A percentile compares a stretch with the other conserved stretches of the same genome.
These are phyloP conservation scores for Eulemur coronatus DNA, from an alignment of 2,797 vertebrate species.

Conservation along the genomic window DNA sequence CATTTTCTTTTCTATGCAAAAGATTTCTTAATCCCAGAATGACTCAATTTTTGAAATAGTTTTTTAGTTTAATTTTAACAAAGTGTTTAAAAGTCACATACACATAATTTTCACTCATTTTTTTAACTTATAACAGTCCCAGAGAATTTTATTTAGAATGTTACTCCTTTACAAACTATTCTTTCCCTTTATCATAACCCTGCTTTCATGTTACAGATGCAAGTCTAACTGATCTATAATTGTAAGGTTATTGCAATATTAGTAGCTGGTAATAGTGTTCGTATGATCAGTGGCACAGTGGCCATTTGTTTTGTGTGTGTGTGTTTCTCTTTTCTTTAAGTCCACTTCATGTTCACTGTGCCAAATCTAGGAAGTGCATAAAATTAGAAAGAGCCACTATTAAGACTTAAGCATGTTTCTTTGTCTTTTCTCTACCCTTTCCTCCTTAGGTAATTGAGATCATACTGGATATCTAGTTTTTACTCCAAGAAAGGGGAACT, in stretches of 20 bases:
- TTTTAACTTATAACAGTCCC: not conserved
- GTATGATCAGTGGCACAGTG: not conserved
- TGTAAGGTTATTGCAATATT: not conserved
- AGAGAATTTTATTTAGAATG: not conserved
- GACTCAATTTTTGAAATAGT: not conserved
- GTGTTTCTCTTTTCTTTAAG: not conserved
- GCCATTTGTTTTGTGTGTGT: not conserved
- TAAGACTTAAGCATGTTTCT: not conserved
- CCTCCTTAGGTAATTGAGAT: not conserved
- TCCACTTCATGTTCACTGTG: not conserved
- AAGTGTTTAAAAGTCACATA: not conserved
- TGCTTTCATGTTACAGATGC: not conserved
- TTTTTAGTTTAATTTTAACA: conserved; percentile 11
- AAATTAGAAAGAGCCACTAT: not conserved
- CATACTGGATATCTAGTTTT: not conserved
- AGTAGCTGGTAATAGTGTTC: not conserved
- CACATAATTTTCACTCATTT: not conserved
- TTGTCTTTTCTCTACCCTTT: not conserved
- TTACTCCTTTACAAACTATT: not conserved
- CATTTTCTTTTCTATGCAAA: not conserved
- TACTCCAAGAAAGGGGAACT: not conserved
- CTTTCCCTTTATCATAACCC: not conserved
- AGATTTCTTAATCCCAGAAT: not conserved
- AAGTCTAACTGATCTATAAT: not conserved
- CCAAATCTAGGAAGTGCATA: not conserved